Percentiles rank a stretch among this genome's conserved stretches.
phyloP scores from a whole-genome alignment of 2,888 invertebrate species.

The Rotaria macrura region DNA sequence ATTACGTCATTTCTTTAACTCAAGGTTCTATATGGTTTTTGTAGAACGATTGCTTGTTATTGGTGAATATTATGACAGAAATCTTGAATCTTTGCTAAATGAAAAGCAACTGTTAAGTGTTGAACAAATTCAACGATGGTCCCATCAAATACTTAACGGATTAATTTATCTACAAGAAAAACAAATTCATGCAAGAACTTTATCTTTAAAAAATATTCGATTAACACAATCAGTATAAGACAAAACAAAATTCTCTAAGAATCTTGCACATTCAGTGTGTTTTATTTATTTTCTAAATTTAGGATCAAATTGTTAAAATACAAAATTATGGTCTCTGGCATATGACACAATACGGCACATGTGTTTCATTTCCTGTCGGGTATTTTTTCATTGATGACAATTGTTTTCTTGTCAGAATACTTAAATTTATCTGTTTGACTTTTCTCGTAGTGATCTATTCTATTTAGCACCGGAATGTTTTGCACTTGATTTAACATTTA shows the following conservation, averaged over 20 bases:
- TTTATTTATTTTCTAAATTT: background rate
- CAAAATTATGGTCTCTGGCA: slow-evolving; percentile 85
- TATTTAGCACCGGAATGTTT: slow-evolving; percentile 30
- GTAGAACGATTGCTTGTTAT: slow-evolving; percentile 26
- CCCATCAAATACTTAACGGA: slow-evolving; percentile 64
- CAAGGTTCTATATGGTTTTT: too few species aligned
- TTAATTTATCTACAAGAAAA: slow-evolving; percentile 63
- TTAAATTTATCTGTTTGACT: background rate
- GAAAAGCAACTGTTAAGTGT: slow-evolving; percentile 51
- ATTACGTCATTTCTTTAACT: too few species aligned
- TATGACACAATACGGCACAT: slow-evolving; percentile 73
- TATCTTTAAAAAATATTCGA: slow-evolving; percentile 71
- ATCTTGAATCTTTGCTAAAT: slow-evolving; percentile 30
- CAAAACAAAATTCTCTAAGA: too few species aligned
- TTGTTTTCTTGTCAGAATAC: too few species aligned
- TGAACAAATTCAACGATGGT: slow-evolving; percentile 58
- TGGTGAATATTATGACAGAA: slow-evolving; percentile 25
- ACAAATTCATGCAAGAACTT: slow-evolving; percentile 66
- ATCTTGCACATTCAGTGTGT: background rate
- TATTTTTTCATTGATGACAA: slow-evolving; percentile 37
- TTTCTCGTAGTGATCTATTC: slow-evolving; percentile 18
- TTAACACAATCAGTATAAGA: slow-evolving; percentile 58
- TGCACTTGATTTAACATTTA: slow-evolving; percentile 21
- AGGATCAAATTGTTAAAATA: slow-evolving; percentile 60
- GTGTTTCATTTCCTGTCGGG: slow-evolving; percentile 72